These are phyloP conservation scores for Conus canariensis DNA, from an alignment of 2,888 invertebrate species.

Conservation along the genomic window DNA sequence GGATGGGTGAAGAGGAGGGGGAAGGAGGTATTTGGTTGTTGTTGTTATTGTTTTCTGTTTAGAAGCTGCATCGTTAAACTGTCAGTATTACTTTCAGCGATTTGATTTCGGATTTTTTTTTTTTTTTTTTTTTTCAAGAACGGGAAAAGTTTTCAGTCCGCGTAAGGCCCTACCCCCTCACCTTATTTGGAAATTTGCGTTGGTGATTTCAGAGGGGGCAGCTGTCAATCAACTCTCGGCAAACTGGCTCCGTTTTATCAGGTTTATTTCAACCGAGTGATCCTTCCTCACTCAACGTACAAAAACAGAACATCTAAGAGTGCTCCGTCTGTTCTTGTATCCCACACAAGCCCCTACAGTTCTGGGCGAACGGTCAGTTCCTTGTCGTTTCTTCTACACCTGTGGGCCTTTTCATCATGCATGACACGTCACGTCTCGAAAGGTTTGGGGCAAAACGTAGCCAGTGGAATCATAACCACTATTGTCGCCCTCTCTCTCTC, in stretches of 20 bases:
- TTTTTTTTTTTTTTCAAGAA: not conserved
- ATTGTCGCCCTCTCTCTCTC: no score
- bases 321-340: no score
- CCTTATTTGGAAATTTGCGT: constrained; percentile 55
- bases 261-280: no score
- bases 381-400: not conserved
- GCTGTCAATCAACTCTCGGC: constrained; percentile 50
- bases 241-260: not conserved
- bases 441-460: not conserved
- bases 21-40: not conserved
- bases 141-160: not conserved
- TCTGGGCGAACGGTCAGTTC: no score
- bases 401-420: not conserved
- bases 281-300: no score
- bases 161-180: constrained; percentile 37
- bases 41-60: not conserved
- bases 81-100: not conserved
- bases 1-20: no score
- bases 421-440: not conserved
- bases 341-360: no score
- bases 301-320: no score
- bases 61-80: not conserved
- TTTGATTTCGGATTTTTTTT: not conserved
- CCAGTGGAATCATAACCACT: no score
- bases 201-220: constrained; percentile 44